Conservation (phyloP, 2,888 invertebrate genomes). For the Linnaemya vulpina region DNA sequence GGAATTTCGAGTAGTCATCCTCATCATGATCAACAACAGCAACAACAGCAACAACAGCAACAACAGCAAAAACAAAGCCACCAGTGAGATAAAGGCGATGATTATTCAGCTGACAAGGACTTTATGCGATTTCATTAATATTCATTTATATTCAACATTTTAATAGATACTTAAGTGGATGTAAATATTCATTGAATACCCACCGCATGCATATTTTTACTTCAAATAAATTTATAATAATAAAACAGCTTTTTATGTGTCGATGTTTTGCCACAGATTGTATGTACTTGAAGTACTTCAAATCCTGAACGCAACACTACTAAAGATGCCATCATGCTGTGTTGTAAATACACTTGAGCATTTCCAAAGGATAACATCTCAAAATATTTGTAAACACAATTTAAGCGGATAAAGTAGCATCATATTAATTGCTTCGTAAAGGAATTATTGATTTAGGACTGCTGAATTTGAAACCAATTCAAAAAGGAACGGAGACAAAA, state of each 20-base stretch:
- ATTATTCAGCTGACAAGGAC: not conserved
- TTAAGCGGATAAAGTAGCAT: not conserved
- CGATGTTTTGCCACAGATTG: not conserved
- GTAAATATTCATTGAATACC: constrained; percentile 46
- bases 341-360: not conserved
- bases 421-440: constrained; percentile 40
- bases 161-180: constrained; percentile 55
- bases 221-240: not conserved
- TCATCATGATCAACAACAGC: too few relatives aligned
- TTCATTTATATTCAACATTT: constrained; percentile 50
- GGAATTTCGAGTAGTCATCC: constrained; percentile 12
- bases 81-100: not conserved
- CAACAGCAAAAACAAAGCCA: not conserved
- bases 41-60: not conserved
- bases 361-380: not conserved
- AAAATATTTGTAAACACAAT: not conserved
- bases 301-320: constrained; percentile 2
- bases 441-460: constrained; percentile 27
- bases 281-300: constrained; percentile 22
- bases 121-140: constrained; percentile 43
- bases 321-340: not conserved
- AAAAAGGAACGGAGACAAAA: not conserved
- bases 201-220: constrained; percentile 31
- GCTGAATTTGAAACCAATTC: not conserved
- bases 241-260: not conserved